Conservation (phyloP, 2,888 invertebrate genomes). For the Clunio marinus region DNA sequence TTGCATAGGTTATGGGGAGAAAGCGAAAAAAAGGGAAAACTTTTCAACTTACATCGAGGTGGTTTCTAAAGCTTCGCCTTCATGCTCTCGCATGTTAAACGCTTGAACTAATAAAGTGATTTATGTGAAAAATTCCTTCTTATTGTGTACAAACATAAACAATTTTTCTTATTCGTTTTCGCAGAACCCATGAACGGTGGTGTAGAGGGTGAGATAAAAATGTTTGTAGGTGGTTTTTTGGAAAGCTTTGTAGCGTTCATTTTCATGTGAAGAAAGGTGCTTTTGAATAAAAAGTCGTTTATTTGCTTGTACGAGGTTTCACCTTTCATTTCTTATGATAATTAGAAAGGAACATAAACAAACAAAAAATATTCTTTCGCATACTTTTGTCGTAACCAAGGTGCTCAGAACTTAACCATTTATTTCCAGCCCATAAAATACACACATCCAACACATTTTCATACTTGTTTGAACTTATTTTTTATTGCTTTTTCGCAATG, state of each 20-base stretch:
- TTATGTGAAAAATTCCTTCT: constrained; percentile 2
- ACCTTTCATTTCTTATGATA: constrained; percentile 14
- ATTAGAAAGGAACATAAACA: constrained; percentile 9
- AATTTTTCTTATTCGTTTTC: neutral
- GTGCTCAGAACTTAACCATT: no score
- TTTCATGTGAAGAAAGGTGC: neutral
- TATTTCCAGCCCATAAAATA: neutral
- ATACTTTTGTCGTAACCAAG: neutral
- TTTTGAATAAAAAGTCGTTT: neutral
- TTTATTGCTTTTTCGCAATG: neutral
- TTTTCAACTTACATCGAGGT: neutral
- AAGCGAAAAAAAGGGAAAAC: no score
- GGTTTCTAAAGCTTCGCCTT: neutral
- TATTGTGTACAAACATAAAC: constrained; percentile 1
- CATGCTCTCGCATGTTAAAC: neutral
- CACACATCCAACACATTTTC: neutral
- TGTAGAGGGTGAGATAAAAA: neutral
- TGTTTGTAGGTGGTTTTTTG: no score
- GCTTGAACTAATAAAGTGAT: constrained; percentile 16
- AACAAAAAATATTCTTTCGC: neutral
- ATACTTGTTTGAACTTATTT: constrained; percentile 8
- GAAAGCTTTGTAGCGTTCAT: neutral
- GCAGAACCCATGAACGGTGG: neutral
- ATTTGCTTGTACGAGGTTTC: neutral
- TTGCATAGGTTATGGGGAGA: constrained; percentile 20